Evolutionary conservation across 2,113 vertebrate genomes (phyloP).

Genomic region (Megaceryle maxima): DNA sequence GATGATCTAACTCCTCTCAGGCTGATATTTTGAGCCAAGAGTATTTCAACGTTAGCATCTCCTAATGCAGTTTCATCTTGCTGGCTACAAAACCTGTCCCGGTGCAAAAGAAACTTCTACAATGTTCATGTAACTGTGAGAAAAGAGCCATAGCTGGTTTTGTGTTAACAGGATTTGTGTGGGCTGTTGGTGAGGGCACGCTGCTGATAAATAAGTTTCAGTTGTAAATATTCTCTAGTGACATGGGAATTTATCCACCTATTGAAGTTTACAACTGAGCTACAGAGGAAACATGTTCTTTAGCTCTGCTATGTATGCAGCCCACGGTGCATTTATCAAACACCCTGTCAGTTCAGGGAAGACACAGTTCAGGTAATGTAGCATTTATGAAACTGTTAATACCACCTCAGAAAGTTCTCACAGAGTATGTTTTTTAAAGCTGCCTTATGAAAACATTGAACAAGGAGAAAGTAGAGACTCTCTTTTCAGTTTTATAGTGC

Average conservation of each 20-base stretch:
- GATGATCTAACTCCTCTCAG: conserved; percentile 14
- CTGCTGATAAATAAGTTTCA: conserved; percentile 49
- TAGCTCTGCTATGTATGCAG: conserved; percentile 17
- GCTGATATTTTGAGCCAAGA: background rate
- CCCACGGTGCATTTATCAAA: conserved; percentile 26
- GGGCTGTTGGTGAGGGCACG: conserved; percentile 13
- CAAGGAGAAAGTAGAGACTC: background rate
- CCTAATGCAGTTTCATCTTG: background rate
- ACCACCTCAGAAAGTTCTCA: conserved; percentile 7
- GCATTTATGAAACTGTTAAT: conserved; percentile 47
- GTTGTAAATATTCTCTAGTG: conserved; percentile 59
- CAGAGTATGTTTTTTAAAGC: background rate
- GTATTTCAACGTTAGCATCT: conserved; percentile 35
- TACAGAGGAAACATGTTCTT: conserved; percentile 37
- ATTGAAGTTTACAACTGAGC: conserved; percentile 57
- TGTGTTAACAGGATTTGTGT: conserved; percentile 49
- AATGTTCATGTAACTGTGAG: background rate
- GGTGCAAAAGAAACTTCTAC: background rate
- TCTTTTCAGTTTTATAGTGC: background rate
- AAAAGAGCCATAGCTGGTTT: background rate
- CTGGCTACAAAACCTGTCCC: background rate
- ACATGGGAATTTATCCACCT: conserved; percentile 58
- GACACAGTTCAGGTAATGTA: conserved; percentile 11
- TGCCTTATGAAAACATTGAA: conserved; percentile 7
- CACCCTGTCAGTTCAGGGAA: background rate